Evolutionary conservation across 2,113 vertebrate species (phyloP).

Genomic region (Channa maculata): DNA sequence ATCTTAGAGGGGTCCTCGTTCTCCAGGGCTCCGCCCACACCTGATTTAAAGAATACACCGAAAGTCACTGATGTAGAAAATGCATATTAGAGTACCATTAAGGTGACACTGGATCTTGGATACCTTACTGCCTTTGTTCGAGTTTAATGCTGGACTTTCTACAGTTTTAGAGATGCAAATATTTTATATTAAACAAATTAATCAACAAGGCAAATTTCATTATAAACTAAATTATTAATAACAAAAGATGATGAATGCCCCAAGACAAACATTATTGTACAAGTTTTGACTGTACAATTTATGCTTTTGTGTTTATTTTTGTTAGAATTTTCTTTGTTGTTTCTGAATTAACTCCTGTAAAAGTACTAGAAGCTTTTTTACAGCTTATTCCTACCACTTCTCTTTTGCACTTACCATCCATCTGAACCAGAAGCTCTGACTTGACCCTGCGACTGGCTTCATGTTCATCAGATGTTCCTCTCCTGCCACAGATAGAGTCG

Average conservation of each 20-base stretch:
- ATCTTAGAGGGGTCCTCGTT: constrained; percentile 98
- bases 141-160: background rate
- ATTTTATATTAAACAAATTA: background rate
- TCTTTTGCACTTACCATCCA: constrained; percentile 89
- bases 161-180: background rate
- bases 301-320: too few species aligned
- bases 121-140: background rate
- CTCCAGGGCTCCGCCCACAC: constrained; percentile 92
- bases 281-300: too few species aligned
- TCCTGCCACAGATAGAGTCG: constrained; percentile 96
- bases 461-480: constrained; percentile 96
- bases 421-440: constrained; percentile 95
- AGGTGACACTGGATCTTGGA: background rate
- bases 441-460: constrained; percentile 97
- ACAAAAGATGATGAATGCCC: background rate
- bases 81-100: background rate
- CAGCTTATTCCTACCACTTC: background rate
- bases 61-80: background rate
- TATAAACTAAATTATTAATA: background rate
- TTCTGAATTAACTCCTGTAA: background rate
- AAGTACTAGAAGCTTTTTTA: background rate
- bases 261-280: too few species aligned
- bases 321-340: background rate
- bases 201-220: background rate
- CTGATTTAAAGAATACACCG: constrained; percentile 67